Conservation (phyloP, 2,888 invertebrate genomes). For the Prenolepis imparis region DNA sequence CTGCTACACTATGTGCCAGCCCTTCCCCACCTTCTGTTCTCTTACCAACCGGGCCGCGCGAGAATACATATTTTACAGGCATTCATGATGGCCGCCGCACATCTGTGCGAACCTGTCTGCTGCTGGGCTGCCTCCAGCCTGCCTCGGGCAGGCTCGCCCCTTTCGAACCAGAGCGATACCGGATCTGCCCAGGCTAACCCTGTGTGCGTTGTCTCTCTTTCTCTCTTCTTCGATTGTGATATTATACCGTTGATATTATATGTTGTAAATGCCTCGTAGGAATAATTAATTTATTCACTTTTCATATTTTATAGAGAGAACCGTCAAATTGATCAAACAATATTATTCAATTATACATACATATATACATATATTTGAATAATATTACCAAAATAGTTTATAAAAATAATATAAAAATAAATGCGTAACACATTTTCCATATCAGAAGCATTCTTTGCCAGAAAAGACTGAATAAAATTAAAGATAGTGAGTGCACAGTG, state of each 20-base stretch:
- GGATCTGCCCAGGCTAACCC: conserved; percentile 58
- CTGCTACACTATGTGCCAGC: conserved; percentile 61
- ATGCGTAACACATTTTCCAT: background rate
- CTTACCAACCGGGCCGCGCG: conserved; percentile 75
- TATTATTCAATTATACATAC: background rate
- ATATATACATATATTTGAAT: background rate
- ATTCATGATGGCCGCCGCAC: conserved; percentile 86
- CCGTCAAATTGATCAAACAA: background rate
- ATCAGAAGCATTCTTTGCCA: background rate
- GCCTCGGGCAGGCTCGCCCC: conserved; percentile 76
- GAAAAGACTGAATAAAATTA: background rate
- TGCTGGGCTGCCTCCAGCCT: conserved; percentile 74
- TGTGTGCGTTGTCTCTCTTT: conserved; percentile 40
- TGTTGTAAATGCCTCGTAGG: background rate
- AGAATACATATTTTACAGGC: conserved; percentile 86
- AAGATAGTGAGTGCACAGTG: background rate
- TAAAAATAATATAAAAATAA: conserved; percentile 15
- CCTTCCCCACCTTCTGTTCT: conserved; percentile 52
- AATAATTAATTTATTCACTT: conserved; percentile 36
- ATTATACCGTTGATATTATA: background rate
- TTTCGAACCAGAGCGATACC: conserved; percentile 61
- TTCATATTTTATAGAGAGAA: background rate
- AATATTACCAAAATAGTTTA: background rate
- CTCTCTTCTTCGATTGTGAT: conserved; percentile 21
- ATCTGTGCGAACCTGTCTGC: conserved; percentile 85